Base-by-base conservation (phyloP, 2,797 vertebrate genomes). In the Sandelia bainsii region DNA sequence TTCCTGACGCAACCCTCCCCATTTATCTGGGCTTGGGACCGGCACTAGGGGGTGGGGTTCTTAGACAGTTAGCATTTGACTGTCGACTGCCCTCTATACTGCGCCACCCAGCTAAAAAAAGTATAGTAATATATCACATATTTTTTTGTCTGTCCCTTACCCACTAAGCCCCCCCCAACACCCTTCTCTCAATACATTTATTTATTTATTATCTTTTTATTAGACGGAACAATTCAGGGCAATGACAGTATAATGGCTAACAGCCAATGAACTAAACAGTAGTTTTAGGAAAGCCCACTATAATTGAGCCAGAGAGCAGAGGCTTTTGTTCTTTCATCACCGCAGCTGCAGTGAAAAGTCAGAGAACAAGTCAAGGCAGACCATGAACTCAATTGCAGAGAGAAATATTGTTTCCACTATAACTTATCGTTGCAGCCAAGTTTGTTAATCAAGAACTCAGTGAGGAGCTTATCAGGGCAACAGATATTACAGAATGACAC, bases 381-480 rank as follows among this genome's bases (percentile, higher is more conserved):
- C 83, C 77, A 45, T 50, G 40, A 86, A 72, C 85, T 71, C 73
- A 62, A 29, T 65, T 79, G 78, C 62, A 20, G 44, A 34, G 72
- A 82, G 70, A 91, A 86, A 79, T 77, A 79, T 89, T 87, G 69
- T 84, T 82, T 82, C 13, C 29, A 29, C 77, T 54, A 14, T 58
- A 72, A 81, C 69, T 78, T 82, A 52, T 23, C 57, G 61, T 5
- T 48, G 49, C 42, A 69, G 62, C 65, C 71, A 73, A 80, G 62
- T 84, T 81, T 86, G 72, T 83, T 89, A 85, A 75, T 82, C 49
- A 63, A 63, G 49, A 85, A 82, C 62, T 80, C 77, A 62, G 79
- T 1, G 16, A 75, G 54, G 69, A 79, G 59, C 79, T 77, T 77
- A 84, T 75, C 77, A 72, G 72, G 71, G 78, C 80, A 81, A 88